Evolutionary conservation across 2,113 vertebrate genomes (phyloP).

Genomic region (Sylvia atricapilla): DNA sequence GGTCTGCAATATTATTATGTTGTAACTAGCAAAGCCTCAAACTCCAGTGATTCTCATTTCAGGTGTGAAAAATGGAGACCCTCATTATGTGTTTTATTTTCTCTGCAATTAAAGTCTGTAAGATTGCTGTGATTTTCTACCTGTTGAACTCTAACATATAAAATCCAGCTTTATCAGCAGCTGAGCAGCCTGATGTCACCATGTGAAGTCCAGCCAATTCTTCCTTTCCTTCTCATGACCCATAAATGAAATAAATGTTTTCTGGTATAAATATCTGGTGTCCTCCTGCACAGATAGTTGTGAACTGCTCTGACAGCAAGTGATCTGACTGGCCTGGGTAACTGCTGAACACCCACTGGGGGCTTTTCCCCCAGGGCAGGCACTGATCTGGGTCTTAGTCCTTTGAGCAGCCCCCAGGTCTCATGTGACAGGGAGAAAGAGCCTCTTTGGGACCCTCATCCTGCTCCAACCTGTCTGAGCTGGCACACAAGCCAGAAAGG

Average conservation of each 20-base stretch:
- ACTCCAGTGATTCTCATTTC: not conserved
- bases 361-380: not conserved
- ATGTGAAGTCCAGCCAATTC: not conserved
- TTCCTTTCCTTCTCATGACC: not conserved
- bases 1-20: not conserved
- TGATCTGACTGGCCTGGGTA: fast-evolving
- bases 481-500: not conserved
- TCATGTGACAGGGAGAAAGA: not conserved
- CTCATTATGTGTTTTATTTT: not conserved
- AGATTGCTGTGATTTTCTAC: not conserved
- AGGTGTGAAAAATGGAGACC: not conserved
- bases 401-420: not conserved
- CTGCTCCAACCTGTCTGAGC: not conserved
- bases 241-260: not conserved
- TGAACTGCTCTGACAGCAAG: not conserved
- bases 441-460: not conserved
- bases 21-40: not conserved
- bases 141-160: not conserved
- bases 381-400: not conserved
- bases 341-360: not conserved
- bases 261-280: not conserved
- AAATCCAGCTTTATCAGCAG: not conserved
- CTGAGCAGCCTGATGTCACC: not conserved
- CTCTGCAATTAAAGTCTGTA: not conserved
- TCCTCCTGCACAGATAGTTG: not conserved